These are phyloP conservation scores for Anthopleura sola DNA, from an alignment of 64 coral and sea anemone genomes.

Conservation along the genomic window DNA sequence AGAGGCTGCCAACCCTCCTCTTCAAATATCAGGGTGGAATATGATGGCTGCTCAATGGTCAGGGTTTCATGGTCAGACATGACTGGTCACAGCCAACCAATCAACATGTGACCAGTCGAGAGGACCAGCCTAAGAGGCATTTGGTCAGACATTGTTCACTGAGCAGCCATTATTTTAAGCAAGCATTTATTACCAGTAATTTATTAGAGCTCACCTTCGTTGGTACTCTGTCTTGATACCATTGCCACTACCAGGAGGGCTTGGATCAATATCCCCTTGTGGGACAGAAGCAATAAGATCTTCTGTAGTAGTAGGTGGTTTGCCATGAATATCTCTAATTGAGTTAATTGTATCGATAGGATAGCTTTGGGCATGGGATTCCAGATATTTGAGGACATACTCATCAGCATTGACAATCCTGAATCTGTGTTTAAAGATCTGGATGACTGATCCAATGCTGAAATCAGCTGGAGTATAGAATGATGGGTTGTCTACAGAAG, in stretches of 20 bases:
- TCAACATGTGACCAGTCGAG: no score
- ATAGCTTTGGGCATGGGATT: slow-evolving; percentile 75
- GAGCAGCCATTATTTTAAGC: no score
- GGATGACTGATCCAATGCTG: slow-evolving; percentile 72
- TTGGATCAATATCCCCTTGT: slow-evolving; percentile 73
- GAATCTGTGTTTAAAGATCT: slow-evolving; percentile 98
- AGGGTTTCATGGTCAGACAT: no score
- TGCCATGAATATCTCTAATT: slow-evolving; percentile 74
- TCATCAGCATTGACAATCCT: slow-evolving; percentile 90
- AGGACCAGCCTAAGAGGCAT: no score
- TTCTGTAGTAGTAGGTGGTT: slow-evolving; percentile 63
- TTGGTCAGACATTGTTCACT: no score
- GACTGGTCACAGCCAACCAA: no score
- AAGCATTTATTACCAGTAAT: no score
- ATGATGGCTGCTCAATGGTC: no score
- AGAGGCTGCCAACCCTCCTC: no score
- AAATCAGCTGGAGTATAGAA: slow-evolving; percentile 99
- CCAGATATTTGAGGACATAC: slow-evolving; percentile 92
- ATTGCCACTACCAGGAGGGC: slow-evolving; percentile 28
- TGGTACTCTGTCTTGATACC: slow-evolving; percentile 99
- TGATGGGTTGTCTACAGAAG: slow-evolving; percentile 87
- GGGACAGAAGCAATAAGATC: slow-evolving; percentile 72
- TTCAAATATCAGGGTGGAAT: no score
- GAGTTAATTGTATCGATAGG: slow-evolving; percentile 92
- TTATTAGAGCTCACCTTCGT: slow-evolving; percentile 58